Conservation (phyloP, 2,113 vertebrate genomes). For the Coreoperca whiteheadi region DNA sequence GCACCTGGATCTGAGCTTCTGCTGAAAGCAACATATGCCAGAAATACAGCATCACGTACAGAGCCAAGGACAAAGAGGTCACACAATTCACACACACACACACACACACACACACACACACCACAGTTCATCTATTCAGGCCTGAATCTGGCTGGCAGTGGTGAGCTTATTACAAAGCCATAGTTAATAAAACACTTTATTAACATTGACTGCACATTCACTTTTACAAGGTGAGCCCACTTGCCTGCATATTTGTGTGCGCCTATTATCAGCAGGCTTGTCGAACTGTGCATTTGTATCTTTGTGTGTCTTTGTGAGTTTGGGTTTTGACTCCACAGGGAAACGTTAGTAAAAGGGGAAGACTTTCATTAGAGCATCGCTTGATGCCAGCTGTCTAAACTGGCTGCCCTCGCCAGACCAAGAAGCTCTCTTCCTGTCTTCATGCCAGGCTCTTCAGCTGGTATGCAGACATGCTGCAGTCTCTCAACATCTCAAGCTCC, state of each 20-base stretch:
- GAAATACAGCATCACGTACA: slow-evolving; percentile 67
- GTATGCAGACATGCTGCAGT: not conserved
- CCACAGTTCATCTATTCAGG: slow-evolving; percentile 9
- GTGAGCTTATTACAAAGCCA: slow-evolving; percentile 27
- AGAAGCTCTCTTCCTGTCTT: slow-evolving; percentile 34
- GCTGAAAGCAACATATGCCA: slow-evolving; percentile 70
- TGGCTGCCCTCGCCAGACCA: slow-evolving; percentile 31
- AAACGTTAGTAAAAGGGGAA: slow-evolving; percentile 43
- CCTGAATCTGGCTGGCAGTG: slow-evolving; percentile 33
- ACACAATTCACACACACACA: slow-evolving; percentile 15
- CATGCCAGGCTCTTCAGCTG: slow-evolving; percentile 13
- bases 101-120: slow-evolving; percentile 7
- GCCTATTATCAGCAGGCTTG: slow-evolving; percentile 18
- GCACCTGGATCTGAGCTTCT: slow-evolving; percentile 69
- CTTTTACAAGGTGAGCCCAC: slow-evolving; percentile 56
- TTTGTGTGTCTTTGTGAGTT: slow-evolving; percentile 30
- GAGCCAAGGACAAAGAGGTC: slow-evolving; percentile 62
- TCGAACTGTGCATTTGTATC: slow-evolving; percentile 11
- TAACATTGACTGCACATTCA: slow-evolving; percentile 26
- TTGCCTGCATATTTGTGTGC: not conserved
- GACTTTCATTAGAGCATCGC: slow-evolving; percentile 63
- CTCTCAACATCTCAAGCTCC: slow-evolving; percentile 31
- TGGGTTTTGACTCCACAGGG: slow-evolving; percentile 40
- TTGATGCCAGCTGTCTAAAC: slow-evolving; percentile 65
- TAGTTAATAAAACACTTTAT: slow-evolving; percentile 57